These are phyloP conservation scores for Nasalis larvatus DNA, from an alignment of 2,113 vertebrate genomes.

Conservation along the genomic window DNA sequence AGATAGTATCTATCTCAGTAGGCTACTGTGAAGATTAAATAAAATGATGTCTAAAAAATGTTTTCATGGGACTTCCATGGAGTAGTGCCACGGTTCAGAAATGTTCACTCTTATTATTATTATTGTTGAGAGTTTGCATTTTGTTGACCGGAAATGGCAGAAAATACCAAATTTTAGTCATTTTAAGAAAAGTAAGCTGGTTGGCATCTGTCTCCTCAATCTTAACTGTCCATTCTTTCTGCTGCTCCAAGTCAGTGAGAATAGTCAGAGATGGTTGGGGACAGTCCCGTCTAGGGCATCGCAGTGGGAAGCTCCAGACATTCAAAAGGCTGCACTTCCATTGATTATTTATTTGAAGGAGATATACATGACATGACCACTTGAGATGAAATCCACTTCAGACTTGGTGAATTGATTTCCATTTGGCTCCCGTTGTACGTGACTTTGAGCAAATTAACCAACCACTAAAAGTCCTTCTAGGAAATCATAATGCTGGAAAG, in stretches of 20 bases:
- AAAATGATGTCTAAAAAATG: constrained; percentile 31
- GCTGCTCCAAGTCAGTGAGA: neutral
- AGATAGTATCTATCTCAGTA: neutral
- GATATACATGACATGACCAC: neutral
- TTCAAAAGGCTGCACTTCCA: neutral
- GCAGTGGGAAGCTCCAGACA: neutral
- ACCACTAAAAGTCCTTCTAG: constrained; percentile 51
- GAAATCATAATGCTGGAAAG: constrained; percentile 29
- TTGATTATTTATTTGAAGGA: constrained; percentile 53
- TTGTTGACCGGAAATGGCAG: constrained; percentile 1
- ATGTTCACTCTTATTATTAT: constrained; percentile 8
- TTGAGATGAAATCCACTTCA: constrained; percentile 54
- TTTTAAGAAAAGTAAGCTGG: constrained; percentile 32
- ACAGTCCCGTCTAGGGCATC: neutral
- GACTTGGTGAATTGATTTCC: constrained; percentile 40
- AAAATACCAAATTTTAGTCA: neutral
- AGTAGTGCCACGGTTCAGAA: constrained; percentile 12
- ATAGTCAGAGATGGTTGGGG: neutral
- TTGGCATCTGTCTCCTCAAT: neutral
- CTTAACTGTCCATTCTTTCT: neutral
- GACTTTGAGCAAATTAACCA: constrained; percentile 52
- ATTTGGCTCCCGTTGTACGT: constrained; percentile 19
- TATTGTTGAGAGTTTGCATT: constrained; percentile 5
- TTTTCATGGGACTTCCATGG: neutral
- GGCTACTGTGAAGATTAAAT: constrained; percentile 28